Evolutionary conservation across 2,113 vertebrate species (phyloP), one percentile per base, ranked within the genome.

Genomic region (Parus major): DNA sequence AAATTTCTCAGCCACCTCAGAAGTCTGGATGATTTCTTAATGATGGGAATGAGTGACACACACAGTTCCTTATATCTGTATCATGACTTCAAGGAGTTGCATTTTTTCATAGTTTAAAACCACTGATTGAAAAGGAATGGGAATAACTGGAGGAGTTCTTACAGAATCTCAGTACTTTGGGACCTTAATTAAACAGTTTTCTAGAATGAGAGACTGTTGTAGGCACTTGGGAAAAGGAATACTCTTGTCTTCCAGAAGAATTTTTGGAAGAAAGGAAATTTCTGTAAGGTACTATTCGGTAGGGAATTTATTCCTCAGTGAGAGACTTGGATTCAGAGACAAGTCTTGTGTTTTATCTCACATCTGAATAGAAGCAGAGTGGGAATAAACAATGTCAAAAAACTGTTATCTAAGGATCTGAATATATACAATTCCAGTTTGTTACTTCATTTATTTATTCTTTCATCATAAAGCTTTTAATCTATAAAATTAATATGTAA

Each of bases 361-460:
- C 77, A 59, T 53, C 79, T 73, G 61, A 90, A 65, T 60, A 88
- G 76, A 91, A 92, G 82, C 77, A 82, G 73, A 83, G 53, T 86
- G 84, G 78, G 65, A 93, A 82, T 61, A 65, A 86, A 82, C 24
- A 39, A 39, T 52, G 35, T 81, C 93, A 84, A 92, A 94, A 89
- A 89, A 2, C 36, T 65, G 79, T 92, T 93, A 92, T 83, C 93
- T 86, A 73, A 90, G 68, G 72, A 82, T 92, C 94, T 81, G 82
- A 92, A 71, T 89, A 95, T 70, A 82, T 75, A 93, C 80, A 76
- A 29, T 73, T 95, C 70, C 92, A 61, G 52, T 93, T 95, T 84
- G 82, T 80, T 87, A 33, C 87, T 95, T 87, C 97, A 93, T 92
- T 96, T 97, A 97, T 97, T 97, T 97, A 97, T 97, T 92, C 90